These are phyloP conservation scores for Solea solea DNA, from an alignment of 2,113 vertebrate genomes.

Conservation along the genomic window DNA sequence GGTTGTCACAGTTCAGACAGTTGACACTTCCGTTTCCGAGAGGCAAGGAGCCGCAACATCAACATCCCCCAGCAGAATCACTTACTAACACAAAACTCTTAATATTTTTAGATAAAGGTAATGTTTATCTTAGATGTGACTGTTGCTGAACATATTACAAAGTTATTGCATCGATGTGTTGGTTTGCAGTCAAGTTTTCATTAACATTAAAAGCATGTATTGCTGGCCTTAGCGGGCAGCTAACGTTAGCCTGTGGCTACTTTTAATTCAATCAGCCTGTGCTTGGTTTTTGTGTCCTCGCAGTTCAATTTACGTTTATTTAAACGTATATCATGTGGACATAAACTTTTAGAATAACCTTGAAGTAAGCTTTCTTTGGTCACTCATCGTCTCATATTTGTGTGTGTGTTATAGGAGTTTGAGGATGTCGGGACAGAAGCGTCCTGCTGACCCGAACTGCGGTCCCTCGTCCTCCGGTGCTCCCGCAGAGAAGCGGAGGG, in stretches of 20 bases:
- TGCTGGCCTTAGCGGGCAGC: constrained; percentile 46
- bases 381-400: background rate
- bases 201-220: background rate
- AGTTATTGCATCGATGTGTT: background rate
- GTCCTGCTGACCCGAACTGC: constrained; percentile 82
- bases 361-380: background rate
- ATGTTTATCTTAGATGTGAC: background rate
- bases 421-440: constrained; percentile 92
- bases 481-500: constrained; percentile 91
- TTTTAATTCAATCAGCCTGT: background rate
- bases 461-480: constrained; percentile 83
- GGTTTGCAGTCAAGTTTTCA: background rate
- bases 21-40: constrained; percentile 69
- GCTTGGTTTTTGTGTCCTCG: background rate
- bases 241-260: constrained; percentile 45
- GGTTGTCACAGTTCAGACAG: accelerated
- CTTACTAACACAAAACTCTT: constrained; percentile 6
- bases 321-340: accelerated
- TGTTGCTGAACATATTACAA: background rate
- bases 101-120: constrained; percentile 47
- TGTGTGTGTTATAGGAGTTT: constrained; percentile 24
- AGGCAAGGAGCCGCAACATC: constrained; percentile 63
- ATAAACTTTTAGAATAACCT: background rate
- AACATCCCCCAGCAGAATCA: constrained; percentile 64
- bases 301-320: background rate